phyloP scores from a whole-genome alignment of 2,113 vertebrate genomes.

The Trogon melanurus region DNA sequence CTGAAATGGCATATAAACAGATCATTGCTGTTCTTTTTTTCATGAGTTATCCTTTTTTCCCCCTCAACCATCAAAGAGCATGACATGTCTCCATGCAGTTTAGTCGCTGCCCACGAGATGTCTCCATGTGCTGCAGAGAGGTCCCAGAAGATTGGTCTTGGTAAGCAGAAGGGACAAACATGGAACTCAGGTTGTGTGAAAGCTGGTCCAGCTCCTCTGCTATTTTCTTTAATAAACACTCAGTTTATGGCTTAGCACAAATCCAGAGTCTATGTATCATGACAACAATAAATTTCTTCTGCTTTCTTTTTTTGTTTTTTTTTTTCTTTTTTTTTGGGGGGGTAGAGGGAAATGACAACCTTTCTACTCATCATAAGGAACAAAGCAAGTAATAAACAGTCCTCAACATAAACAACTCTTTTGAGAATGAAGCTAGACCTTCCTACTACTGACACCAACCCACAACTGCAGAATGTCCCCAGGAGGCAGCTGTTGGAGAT shows the following conservation, averaged over 20 bases:
- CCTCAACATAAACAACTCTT: constrained; percentile 22
- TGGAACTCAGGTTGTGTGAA: neutral
- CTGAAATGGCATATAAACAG: neutral
- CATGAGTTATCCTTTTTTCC: neutral
- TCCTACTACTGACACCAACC: neutral
- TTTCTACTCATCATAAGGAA: neutral
- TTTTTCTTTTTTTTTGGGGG: neutral
- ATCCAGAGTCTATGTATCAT: neutral
- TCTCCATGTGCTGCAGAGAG: neutral
- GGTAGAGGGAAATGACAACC: neutral
- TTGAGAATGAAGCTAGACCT: neutral
- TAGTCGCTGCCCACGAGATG: constrained; percentile 40
- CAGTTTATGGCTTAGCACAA: neutral
- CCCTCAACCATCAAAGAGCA: neutral
- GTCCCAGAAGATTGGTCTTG: neutral
- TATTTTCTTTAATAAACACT: neutral
- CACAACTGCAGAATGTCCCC: neutral
- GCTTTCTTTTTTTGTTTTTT: neutral
- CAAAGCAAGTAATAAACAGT: neutral
- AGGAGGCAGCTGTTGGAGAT: neutral
- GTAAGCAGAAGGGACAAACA: neutral
- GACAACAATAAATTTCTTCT: neutral
- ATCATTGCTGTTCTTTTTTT: neutral
- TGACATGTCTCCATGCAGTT: neutral
- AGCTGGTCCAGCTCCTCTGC: neutral